phyloP scores from a whole-genome alignment of 2,888 invertebrate species.

The Parascotia fuliginaria region DNA sequence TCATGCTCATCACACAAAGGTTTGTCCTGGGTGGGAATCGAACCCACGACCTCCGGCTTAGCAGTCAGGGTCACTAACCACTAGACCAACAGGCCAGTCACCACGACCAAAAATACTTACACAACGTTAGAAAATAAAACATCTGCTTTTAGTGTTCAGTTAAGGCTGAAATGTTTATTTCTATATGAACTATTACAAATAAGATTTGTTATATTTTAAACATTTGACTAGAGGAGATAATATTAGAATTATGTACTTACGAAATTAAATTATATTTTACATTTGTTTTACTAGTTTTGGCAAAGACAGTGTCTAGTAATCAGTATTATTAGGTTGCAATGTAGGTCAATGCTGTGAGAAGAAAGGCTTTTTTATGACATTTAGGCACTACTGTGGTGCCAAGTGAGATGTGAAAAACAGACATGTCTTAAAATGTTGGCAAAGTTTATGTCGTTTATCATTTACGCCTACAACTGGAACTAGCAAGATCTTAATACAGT shows the following conservation, averaged over 20 bases:
- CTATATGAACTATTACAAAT: too few species aligned
- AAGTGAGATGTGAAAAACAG: constrained; percentile 57
- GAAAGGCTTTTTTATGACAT: constrained; percentile 46
- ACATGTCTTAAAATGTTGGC: constrained; percentile 53
- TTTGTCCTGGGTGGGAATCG: too few species aligned
- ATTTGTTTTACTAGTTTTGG: constrained; percentile 37
- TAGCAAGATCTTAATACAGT: constrained; percentile 39
- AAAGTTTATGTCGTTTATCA: constrained; percentile 57
- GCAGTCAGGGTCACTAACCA: too few species aligned
- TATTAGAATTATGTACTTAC: neutral
- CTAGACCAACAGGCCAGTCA: too few species aligned
- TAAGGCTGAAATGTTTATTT: too few species aligned
- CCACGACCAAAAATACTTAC: too few species aligned
- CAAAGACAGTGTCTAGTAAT: constrained; percentile 42
- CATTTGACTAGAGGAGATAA: too few species aligned
- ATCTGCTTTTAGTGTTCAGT: too few species aligned
- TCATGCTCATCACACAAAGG: too few species aligned
- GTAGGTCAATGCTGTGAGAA: constrained; percentile 56
- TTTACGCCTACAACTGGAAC: constrained; percentile 41
- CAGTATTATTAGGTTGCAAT: constrained; percentile 51
- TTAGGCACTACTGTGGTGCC: constrained; percentile 54
- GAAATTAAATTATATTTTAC: neutral
- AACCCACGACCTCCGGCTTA: too few species aligned
- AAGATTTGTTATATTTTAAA: too few species aligned
- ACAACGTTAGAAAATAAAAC: too few species aligned